These are phyloP conservation scores for Matsumurasca onukii DNA, from an alignment of 1,140 invertebrate genomes.

Conservation along the genomic window DNA sequence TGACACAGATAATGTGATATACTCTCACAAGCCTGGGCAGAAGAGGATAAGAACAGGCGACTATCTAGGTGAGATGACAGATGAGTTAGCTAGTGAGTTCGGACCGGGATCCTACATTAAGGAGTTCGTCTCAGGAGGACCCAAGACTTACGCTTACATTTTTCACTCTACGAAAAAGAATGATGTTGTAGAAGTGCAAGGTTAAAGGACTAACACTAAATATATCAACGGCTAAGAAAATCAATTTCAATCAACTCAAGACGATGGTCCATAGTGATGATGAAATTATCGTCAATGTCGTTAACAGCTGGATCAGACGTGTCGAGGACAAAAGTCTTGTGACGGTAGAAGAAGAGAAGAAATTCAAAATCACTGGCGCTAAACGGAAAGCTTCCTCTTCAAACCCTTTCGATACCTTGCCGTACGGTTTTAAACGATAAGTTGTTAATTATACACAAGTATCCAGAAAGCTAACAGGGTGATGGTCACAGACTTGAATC, in stretches of 20 bases:
- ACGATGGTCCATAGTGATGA: background rate
- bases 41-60: background rate
- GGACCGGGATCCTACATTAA: background rate
- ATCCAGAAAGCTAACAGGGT: too few relatives aligned
- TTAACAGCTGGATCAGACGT: background rate
- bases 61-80: conserved; percentile 43
- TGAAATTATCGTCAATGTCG: background rate
- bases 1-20: background rate
- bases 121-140: background rate
- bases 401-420: background rate
- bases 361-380: background rate
- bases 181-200: background rate
- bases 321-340: background rate
- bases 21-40: background rate
- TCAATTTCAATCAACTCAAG: background rate
- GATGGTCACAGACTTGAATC: too few relatives aligned
- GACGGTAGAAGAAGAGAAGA: background rate
- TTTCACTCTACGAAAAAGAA: background rate
- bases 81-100: conserved; percentile 38
- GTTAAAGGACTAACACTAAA: background rate
- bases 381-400: background rate
- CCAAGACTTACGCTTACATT: conserved; percentile 1
- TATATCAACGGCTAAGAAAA: background rate
- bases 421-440: background rate
- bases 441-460: too few relatives aligned